These are phyloP conservation scores for Parochlus steinenii DNA, from an alignment of 2,888 invertebrate species.

Conservation along the genomic window DNA sequence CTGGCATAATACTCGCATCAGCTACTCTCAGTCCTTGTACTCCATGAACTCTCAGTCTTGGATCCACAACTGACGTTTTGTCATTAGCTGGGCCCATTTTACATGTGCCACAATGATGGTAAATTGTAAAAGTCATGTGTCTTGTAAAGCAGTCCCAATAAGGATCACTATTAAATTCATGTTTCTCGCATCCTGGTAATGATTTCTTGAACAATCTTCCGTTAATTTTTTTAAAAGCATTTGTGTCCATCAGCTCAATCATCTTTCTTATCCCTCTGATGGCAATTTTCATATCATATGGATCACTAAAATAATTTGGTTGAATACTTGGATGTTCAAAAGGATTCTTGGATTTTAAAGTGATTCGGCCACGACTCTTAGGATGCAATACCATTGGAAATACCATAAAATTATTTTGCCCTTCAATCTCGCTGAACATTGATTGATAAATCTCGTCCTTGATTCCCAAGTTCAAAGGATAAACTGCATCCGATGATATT, in stretches of 20 bases:
- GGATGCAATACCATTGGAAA: conserved; percentile 49
- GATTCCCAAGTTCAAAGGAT: conserved; percentile 32
- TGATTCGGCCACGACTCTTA: conserved; percentile 47
- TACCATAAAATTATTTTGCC: conserved; percentile 35
- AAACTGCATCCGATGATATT: conserved; percentile 26
- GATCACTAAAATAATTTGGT: conserved; percentile 49
- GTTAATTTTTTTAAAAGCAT: conserved; percentile 35
- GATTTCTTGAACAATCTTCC: conserved; percentile 35
- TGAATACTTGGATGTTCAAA: conserved; percentile 45
- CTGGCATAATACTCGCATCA: conserved; percentile 37
- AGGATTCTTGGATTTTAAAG: conserved; percentile 45
- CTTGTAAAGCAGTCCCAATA: conserved; percentile 50
- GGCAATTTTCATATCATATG: conserved; percentile 43
- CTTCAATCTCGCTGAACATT: conserved; percentile 30
- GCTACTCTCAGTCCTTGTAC: conserved; percentile 33
- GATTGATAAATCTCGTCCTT: conserved; percentile 30
- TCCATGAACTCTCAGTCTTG: conserved; percentile 35
- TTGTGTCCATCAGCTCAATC: conserved; percentile 32
- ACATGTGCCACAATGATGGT: conserved; percentile 45
- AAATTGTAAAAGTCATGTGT: conserved; percentile 41
- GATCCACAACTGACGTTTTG: conserved; percentile 45
- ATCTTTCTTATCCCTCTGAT: conserved; percentile 40
- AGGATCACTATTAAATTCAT: conserved; percentile 35
- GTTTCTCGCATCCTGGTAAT: conserved; percentile 41
- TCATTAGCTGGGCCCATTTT: conserved; percentile 47